A percentile compares a stretch with the other conserved stretches of the same genome.
Evolutionary conservation across 2,113 vertebrate species (phyloP).

Genomic region (Bos taurus): ARS-UCD2.0 NC_037342.1:62831001-62831500

Average conservation of each 20-base stretch:
- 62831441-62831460: neutral
- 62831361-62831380: neutral
- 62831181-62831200: neutral
- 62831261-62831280: neutral
- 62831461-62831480: neutral
- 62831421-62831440: neutral
- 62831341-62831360: neutral
- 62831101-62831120: neutral
- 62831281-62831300: neutral
- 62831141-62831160: neutral
- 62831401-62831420: neutral
- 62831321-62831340: fast-evolving
- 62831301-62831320: neutral
- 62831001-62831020: neutral
- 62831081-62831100: neutral
- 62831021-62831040: neutral
- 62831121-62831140: neutral
- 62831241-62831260: neutral
- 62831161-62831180: neutral
- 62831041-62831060: neutral
- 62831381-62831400: neutral
- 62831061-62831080: neutral
- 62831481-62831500: fast-evolving
- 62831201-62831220: neutral
- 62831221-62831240: neutral